Evolutionary conservation across 2,888 invertebrate genomes (phyloP), one percentile per base, ranked within the genome.

Genomic region (Pycnomerus fuliginosus): DNA sequence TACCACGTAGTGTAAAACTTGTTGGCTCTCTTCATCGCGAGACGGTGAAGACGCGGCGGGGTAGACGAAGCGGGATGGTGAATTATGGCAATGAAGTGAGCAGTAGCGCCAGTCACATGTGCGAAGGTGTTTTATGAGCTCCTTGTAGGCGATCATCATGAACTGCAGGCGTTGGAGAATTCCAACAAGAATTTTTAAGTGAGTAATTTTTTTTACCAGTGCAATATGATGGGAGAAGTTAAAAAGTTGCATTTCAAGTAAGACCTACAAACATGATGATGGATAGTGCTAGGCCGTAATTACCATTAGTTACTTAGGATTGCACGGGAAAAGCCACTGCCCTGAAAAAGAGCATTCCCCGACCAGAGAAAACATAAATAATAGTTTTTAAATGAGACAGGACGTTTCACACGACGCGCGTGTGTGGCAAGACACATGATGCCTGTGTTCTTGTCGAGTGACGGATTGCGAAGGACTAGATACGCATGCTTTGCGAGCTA

Each of bases 301-400:
- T n/a, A n/a, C n/a, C n/a, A n/a, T n/a, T n/a, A n/a, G n/a, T n/a
- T n/a, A n/a, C n/a, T n/a, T n/a, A n/a, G n/a, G n/a, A n/a, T n/a
- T n/a, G n/a, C n/a, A n/a, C n/a, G n/a, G n/a, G n/a, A n/a, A 41
- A 41, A 22, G 31, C n/a, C 13, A 35, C 23, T 30, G 22, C 28
- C 29, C 40, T 34, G 34, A 30, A 42, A 35, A 28, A 25, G 27
- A 27, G 27, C 44, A 38, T 44, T 44, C 44, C 31, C 55, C 55
- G 58, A 61, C 61, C 49, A 55, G 56, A 57, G 64, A 59, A 64
- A 69, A 70, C 71, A 72, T 72, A 73, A 73, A 72, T 74, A 74
- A 74, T 74, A 73, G 74, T 74, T 74, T 74, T 74, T 74, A 74
- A 74, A 74, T 74, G 74, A 74, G 74, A 74, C 74, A 71, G 72